These are phyloP conservation scores for Syngnathus typhle DNA, from an alignment of 2,113 vertebrate genomes.

Conservation along the genomic window DNA sequence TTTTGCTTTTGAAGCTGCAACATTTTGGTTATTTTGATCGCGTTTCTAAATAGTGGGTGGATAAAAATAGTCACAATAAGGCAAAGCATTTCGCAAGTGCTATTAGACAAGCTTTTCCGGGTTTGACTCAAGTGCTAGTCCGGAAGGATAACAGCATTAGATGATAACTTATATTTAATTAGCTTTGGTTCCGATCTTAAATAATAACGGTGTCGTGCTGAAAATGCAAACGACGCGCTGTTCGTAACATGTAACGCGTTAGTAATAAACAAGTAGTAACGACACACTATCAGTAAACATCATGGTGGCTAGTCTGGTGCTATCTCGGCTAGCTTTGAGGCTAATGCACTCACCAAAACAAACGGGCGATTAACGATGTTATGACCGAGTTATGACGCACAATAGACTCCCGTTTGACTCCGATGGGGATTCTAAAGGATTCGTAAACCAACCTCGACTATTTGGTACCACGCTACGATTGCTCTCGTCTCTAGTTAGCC, in stretches of 20 bases:
- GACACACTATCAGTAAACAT: conserved; percentile 50
- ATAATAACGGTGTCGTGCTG: neutral
- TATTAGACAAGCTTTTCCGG: conserved; percentile 57
- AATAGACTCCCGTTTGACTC: neutral
- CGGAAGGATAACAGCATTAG: conserved; percentile 51
- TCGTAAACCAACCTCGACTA: neutral
- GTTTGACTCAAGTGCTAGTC: conserved; percentile 50
- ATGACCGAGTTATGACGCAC: conserved; percentile 14
- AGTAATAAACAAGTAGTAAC: neutral
- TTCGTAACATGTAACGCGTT: neutral
- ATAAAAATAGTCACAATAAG: neutral
- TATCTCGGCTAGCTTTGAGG: conserved; percentile 45
- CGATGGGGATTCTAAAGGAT: neutral
- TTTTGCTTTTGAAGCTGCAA: neutral
- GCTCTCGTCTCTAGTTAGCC: conserved; percentile 61
- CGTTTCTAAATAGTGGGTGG: neutral
- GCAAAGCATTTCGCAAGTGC: conserved; percentile 17
- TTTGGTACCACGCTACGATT: conserved; percentile 28
- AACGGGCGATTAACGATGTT: conserved; percentile 13
- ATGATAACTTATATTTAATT: conserved; percentile 1
- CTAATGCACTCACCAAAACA: conserved; percentile 50
- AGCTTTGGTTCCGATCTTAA: neutral
- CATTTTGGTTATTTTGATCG: neutral
- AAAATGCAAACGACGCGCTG: neutral
- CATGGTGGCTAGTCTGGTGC: conserved; percentile 45